Evolutionary conservation across 1,140 invertebrate species (phyloP).

Genomic region (Trichonephila clavipes): DNA sequence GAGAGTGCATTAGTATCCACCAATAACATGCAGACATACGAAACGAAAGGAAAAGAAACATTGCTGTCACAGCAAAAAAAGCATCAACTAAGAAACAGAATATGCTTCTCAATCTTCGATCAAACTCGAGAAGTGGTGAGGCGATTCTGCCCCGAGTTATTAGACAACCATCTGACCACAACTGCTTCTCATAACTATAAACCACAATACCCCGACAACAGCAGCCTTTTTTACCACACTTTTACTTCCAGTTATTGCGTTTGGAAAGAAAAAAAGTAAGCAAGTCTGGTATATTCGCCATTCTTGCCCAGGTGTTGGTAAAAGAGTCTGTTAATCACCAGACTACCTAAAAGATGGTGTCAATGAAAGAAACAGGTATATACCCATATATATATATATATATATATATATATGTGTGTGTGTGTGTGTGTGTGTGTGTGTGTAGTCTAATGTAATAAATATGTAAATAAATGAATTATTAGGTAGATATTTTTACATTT

Average conservation of each 20-base stretch:
- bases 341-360: too few relatives aligned
- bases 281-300: neutral
- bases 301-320: neutral
- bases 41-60: neutral
- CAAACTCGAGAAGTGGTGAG: conserved; percentile 48
- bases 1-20: neutral
- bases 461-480: too few relatives aligned
- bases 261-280: neutral
- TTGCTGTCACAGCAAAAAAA: conserved; percentile 8
- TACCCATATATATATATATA: too few relatives aligned
- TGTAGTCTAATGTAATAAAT: too few relatives aligned
- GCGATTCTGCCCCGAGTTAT: conserved; percentile 59
- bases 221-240: neutral
- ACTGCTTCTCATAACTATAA: conserved; percentile 58
- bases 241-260: neutral
- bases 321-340: too few relatives aligned
- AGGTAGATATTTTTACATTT: too few relatives aligned
- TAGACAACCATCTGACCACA: conserved; percentile 67
- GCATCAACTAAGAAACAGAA: conserved; percentile 20
- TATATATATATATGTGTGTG: too few relatives aligned
- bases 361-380: too few relatives aligned
- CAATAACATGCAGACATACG: neutral
- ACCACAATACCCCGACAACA: conserved; percentile 63
- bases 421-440: too few relatives aligned
- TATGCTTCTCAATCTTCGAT: conserved; percentile 58